These are phyloP conservation scores for Monopterus albus DNA, from an alignment of 2,113 vertebrate genomes.

Conservation along the genomic window DNA sequence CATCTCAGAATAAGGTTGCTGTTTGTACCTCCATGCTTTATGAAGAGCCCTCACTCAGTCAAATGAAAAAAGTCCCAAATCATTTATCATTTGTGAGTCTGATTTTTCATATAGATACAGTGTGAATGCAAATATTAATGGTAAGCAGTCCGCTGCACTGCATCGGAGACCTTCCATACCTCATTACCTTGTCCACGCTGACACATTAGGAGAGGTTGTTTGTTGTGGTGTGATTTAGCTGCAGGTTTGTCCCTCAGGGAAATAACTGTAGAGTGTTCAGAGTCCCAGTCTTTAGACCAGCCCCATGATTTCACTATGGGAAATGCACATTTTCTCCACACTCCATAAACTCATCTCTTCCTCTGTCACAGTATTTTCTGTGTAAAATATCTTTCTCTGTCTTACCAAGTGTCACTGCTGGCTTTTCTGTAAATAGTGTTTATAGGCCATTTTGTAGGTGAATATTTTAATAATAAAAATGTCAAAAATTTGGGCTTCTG, in stretches of 20 bases:
- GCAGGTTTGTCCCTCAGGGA: constrained; percentile 81
- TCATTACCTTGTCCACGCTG: constrained; percentile 72
- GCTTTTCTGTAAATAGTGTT: constrained; percentile 85
- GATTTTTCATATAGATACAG: constrained; percentile 18
- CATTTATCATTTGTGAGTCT: constrained; percentile 18
- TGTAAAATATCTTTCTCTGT: constrained; percentile 70
- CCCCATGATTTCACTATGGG: constrained; percentile 23
- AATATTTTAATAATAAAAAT: constrained; percentile 89
- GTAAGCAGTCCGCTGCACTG: constrained; percentile 41
- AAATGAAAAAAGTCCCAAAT: constrained; percentile 7
- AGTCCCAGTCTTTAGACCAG: constrained; percentile 20
- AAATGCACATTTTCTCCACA: constrained; percentile 35
- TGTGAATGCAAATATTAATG: constrained; percentile 16
- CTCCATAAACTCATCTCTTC: constrained; percentile 47
- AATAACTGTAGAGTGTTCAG: constrained; percentile 56
- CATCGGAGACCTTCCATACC: constrained; percentile 71
- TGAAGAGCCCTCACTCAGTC: constrained; percentile 4
- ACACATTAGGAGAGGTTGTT: constrained; percentile 67
- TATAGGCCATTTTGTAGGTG: constrained; percentile 86
- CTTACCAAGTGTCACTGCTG: constrained; percentile 71
- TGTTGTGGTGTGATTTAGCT: constrained; percentile 57
- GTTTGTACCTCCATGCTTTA: not conserved
- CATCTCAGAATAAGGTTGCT: constrained; percentile 28
- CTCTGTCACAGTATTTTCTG: constrained; percentile 64
- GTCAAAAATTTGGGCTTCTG: constrained; percentile 62